These are phyloP conservation scores for Seira ritae DNA, from an alignment of 2,888 invertebrate species.

Conservation along the genomic window DNA sequence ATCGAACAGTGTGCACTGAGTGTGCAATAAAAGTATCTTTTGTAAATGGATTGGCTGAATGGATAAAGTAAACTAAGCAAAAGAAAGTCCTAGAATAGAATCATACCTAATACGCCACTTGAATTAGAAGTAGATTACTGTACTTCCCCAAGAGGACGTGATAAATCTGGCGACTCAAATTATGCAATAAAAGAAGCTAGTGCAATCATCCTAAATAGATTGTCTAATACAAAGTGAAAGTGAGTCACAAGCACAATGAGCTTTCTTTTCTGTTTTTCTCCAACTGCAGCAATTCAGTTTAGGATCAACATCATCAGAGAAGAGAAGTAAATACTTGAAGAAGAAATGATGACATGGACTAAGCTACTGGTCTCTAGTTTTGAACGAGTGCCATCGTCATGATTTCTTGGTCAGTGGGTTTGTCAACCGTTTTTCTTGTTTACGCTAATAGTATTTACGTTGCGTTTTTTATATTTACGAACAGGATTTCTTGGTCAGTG, in stretches of 20 bases:
- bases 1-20: too few relatives aligned
- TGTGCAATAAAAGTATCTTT: neutral
- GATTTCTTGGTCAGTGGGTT: neutral
- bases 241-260: too few relatives aligned
- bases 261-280: too few relatives aligned
- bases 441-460: neutral
- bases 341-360: too few relatives aligned
- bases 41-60: neutral
- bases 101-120: neutral
- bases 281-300: too few relatives aligned
- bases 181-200: neutral
- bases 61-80: constrained; percentile 4
- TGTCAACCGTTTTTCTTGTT: neutral
- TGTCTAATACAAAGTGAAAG: neutral
- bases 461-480: neutral
- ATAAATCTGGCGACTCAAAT: neutral
- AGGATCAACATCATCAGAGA: too few relatives aligned
- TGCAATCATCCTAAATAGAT: neutral
- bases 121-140: neutral
- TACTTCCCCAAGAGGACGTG: too few relatives aligned
- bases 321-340: too few relatives aligned
- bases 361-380: too few relatives aligned
- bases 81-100: neutral
- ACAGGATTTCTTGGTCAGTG: neutral
- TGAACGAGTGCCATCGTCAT: neutral